phyloP scores from a whole-genome alignment of 1,140 invertebrate genomes.

The Pogonus chalceus region DNA sequence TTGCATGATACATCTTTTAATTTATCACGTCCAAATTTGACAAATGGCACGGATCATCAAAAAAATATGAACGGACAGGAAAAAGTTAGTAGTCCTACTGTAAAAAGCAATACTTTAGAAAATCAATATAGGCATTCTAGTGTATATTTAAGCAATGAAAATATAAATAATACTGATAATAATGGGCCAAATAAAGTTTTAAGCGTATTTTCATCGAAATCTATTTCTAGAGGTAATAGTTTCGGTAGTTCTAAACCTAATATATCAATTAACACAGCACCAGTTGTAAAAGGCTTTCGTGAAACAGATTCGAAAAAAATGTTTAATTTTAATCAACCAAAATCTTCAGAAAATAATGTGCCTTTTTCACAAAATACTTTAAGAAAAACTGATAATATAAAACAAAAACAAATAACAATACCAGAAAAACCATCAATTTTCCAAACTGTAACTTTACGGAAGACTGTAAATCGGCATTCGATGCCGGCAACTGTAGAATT shows the following conservation, averaged over 20 bases:
- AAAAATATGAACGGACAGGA: background rate
- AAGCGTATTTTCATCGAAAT: slow-evolving; percentile 14
- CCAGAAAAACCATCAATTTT: slow-evolving; percentile 9
- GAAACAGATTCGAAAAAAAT: slow-evolving; percentile 10
- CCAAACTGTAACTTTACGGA: slow-evolving; percentile 14
- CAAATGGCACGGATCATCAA: background rate
- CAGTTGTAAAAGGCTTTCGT: slow-evolving; percentile 31
- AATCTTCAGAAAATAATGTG: slow-evolving; percentile 20
- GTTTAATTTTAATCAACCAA: background rate
- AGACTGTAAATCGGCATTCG: background rate
- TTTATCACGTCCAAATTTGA: background rate
- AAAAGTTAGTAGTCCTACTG: slow-evolving; percentile 4
- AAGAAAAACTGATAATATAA: slow-evolving; percentile 25
- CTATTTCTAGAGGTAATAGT: slow-evolving; percentile 24
- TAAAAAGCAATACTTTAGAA: slow-evolving; percentile 7
- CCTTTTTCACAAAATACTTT: slow-evolving; percentile 26
- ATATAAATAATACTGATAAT: background rate
- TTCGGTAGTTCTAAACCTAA: slow-evolving; percentile 13
- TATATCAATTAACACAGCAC: slow-evolving; percentile 15
- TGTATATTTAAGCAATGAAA: slow-evolving; percentile 10
- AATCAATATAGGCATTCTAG: background rate
- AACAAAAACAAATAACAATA: slow-evolving; percentile 10
- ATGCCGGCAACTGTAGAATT: background rate
- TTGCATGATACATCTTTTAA: slow-evolving; percentile 1
- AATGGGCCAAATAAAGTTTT: too few species aligned